Evolutionary conservation across 2,888 invertebrate species (phyloP).

Genomic region (Lasioglossum figueresi): DNA sequence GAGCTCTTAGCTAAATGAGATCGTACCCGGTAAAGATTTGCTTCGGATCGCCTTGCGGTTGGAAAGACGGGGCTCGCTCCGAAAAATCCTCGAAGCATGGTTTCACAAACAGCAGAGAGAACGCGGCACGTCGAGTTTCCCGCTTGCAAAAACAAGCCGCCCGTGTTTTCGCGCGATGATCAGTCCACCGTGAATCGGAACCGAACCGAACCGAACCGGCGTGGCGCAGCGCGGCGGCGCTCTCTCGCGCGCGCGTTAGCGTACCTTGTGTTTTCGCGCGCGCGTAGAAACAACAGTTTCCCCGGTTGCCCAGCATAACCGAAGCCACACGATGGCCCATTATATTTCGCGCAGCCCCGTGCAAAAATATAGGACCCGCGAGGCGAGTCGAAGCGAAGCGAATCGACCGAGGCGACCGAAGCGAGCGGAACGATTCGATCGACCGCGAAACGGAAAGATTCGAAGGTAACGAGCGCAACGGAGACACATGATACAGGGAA

Average conservation of each 20-base stretch:
- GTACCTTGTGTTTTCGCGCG: conserved; percentile 69
- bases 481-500: not conserved
- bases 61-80: not conserved
- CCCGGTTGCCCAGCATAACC: conserved; percentile 57
- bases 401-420: not conserved
- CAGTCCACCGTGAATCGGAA: conserved; percentile 72
- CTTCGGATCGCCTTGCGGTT: not conserved
- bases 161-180: conserved; percentile 72
- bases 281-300: conserved; percentile 69
- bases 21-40: not conserved
- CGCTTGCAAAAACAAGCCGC: conserved; percentile 68
- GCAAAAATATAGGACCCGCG: conserved; percentile 61
- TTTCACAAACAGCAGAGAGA: conserved; percentile 46
- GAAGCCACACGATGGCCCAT: conserved; percentile 44
- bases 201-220: conserved; percentile 41
- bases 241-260: conserved; percentile 39
- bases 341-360: conserved; percentile 59
- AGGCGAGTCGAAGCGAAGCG: not conserved
- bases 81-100: conserved; percentile 49
- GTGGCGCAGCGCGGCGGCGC: not conserved
- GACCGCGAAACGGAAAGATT: conserved; percentile 21
- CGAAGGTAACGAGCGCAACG: not conserved
- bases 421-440: conserved; percentile 23
- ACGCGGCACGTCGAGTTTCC: conserved; percentile 63
- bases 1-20: not conserved